phyloP scores from a whole-genome alignment of 2,888 invertebrate species.

The Leucophenga montana region DNA sequence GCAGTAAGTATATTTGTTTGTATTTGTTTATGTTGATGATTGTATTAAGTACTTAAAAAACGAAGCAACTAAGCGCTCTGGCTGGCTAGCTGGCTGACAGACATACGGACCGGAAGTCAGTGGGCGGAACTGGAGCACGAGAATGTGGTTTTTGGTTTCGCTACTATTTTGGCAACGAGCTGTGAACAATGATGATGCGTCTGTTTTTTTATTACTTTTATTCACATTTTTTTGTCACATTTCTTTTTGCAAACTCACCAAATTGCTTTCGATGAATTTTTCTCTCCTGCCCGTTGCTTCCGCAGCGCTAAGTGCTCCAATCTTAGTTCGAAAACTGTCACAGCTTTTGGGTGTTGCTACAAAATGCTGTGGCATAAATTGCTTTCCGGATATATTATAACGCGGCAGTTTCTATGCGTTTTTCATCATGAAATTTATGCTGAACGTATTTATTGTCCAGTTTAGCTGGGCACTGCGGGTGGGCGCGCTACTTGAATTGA shows the following conservation, averaged over 20 bases:
- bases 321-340: conserved; percentile 18
- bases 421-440: too few species aligned
- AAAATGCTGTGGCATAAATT: conserved; percentile 59
- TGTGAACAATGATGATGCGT: conserved; percentile 56
- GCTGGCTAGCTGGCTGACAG: conserved; percentile 41
- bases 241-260: conserved; percentile 54
- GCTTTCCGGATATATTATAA: conserved; percentile 42
- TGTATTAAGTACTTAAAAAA: conserved; percentile 27
- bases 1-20: neutral
- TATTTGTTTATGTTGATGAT: neutral
- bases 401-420: too few species aligned
- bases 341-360: conserved; percentile 39
- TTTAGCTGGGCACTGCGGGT: too few species aligned
- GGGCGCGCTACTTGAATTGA: too few species aligned
- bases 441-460: too few species aligned
- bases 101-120: conserved; percentile 61
- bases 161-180: conserved; percentile 30
- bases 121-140: conserved; percentile 65
- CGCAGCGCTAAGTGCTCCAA: conserved; percentile 17
- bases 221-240: conserved; percentile 39
- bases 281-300: neutral
- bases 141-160: conserved; percentile 48
- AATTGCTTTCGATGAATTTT: conserved; percentile 27
- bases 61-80: conserved; percentile 37
- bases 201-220: conserved; percentile 55